phyloP scores from a whole-genome alignment of 1,140 invertebrate species.

The Tetramorium parvispinum region DNA sequence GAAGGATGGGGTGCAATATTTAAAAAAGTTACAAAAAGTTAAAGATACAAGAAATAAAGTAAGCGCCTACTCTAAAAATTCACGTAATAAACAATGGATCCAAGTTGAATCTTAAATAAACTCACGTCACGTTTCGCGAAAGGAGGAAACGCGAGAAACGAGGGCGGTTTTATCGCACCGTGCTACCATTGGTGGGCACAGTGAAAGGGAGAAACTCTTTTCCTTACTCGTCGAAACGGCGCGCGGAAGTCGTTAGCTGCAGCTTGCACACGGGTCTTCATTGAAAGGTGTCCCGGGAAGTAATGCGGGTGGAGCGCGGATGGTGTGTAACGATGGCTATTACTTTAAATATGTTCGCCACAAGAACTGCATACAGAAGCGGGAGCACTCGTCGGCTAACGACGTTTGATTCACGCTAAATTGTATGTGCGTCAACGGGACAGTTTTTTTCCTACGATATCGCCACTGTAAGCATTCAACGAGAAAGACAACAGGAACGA shows the following conservation, averaged over 20 bases:
- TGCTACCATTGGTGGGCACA: not conserved
- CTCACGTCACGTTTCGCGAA: not conserved
- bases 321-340: constrained; percentile 56
- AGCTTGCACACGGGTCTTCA: constrained; percentile 58
- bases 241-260: constrained; percentile 58
- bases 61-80: not conserved
- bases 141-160: not conserved
- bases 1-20: not conserved
- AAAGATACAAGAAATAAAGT: not conserved
- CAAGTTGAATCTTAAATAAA: constrained; percentile 5
- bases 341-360: constrained; percentile 60
- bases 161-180: not conserved
- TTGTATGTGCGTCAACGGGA: not conserved
- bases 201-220: constrained; percentile 34
- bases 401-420: constrained; percentile 38
- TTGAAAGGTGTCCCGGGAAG: constrained; percentile 50
- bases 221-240: constrained; percentile 28
- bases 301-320: constrained; percentile 6
- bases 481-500: not conserved
- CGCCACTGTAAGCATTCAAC: not conserved
- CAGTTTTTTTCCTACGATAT: not conserved
- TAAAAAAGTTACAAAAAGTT: constrained; percentile 9
- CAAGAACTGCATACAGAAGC: constrained; percentile 26
- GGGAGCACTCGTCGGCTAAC: constrained; percentile 35
- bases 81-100: constrained; percentile 1